Percentiles rank a stretch among this genome's conserved stretches.
Conservation (phyloP, 2,113 vertebrate species). For the Sylvia atricapilla region DNA sequence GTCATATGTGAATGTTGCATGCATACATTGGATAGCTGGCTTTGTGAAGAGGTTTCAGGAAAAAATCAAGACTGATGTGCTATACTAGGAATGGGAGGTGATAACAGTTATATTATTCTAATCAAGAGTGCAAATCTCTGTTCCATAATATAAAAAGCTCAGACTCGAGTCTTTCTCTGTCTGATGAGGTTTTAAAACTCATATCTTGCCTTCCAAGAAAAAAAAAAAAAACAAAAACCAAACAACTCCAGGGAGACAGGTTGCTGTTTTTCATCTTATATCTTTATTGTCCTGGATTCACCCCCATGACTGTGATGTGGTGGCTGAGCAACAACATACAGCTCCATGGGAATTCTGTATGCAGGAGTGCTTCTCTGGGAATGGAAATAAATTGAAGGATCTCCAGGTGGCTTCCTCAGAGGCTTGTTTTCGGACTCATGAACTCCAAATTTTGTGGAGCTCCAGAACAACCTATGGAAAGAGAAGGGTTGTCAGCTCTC, state of each 20-base stretch:
- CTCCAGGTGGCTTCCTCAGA: background rate
- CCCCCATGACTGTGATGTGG: background rate
- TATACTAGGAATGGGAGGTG: background rate
- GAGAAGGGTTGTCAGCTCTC: background rate
- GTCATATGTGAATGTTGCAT: background rate
- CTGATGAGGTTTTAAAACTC: background rate
- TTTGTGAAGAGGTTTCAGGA: background rate
- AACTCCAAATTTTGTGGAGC: background rate
- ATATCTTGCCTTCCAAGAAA: background rate
- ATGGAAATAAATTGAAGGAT: background rate
- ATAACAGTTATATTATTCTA: background rate
- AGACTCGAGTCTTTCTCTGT: background rate
- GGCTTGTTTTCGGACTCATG: background rate
- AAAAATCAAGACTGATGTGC: background rate
- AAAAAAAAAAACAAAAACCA: background rate
- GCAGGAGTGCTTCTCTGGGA: background rate
- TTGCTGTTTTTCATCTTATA: background rate
- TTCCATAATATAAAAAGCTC: background rate
- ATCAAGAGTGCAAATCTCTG: background rate
- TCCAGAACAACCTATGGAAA: background rate
- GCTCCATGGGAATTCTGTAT: background rate
- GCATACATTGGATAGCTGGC: background rate
- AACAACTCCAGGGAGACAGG: background rate
- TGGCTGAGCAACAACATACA: background rate
- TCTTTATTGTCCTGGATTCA: background rate